Evolutionary conservation across 2,888 invertebrate species (phyloP), one percentile per base, ranked within the genome.

Genomic region (Diarsia mendica): DNA sequence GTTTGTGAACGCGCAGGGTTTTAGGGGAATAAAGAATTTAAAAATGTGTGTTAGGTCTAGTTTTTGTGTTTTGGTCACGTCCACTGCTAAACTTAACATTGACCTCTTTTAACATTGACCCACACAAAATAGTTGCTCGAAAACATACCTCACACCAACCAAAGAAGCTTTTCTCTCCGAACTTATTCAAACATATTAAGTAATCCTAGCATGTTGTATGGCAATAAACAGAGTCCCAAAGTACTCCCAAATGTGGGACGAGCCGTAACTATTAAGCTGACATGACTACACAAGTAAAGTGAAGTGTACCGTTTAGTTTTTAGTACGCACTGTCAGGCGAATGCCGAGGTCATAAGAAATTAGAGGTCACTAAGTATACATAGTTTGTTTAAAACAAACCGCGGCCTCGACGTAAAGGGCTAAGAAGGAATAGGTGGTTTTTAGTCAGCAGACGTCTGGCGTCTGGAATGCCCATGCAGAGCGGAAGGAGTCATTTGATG

Each of bases 291-390:
- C 23, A 3, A 67, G 33, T 70, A 46, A 64, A 78, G 65, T 83
- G 46, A 51, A 78, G 68, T 66, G 68, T 53, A 67, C 49, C 64
- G 39, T 68, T 79, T 68, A 72, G 83, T 68, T 83, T 83, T 83
- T 63, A 78, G 53, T 78, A 33, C 68, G 55, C 28, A 68, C 11
- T 61, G 39, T n/a, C 33, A 49, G 23, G 61, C 82, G 33, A 63
- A 58, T 48, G 15, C 10, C 5, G 8, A 15, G 60, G 66, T 49
- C 23, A 23, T 51, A 15, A 77, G n/a, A 48, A 53, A 20, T 18
- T 48, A 63, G 20, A 44, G n/a, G 39, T n/a, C 28, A 60, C 60
- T 60, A 18, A 60, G 33, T 18, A 18, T n/a, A n/a, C n/a, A n/a
- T 60, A 18, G 15, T 28, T 28, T 28, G 6, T 28, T 39, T 39